Evolutionary conservation across 2,113 vertebrate genomes (phyloP).

Genomic region (Pseudorasbora parva): DNA sequence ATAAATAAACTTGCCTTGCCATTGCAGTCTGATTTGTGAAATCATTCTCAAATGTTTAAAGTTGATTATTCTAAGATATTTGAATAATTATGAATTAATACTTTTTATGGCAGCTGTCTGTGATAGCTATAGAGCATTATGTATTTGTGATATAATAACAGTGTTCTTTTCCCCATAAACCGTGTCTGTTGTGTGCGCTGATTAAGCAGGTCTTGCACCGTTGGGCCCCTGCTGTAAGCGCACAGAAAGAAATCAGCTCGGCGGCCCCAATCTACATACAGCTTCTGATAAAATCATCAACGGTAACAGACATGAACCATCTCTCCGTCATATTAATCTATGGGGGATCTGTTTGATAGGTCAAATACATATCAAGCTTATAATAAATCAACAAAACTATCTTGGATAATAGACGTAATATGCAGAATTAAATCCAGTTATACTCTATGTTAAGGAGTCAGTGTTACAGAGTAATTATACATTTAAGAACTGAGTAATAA

Average conservation of each 20-base stretch:
- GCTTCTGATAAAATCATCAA: conserved; percentile 18
- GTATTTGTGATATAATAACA: background rate
- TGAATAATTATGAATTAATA: background rate
- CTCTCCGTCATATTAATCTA: background rate
- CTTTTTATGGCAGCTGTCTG: background rate
- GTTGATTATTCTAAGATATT: background rate
- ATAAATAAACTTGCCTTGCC: too few relatives aligned
- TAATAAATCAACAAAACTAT: background rate
- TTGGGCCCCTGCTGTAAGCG: conserved; percentile 43
- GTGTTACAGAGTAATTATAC: too few relatives aligned
- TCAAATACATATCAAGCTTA: background rate
- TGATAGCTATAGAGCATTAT: background rate
- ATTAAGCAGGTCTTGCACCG: conserved; percentile 44
- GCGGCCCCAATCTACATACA: conserved; percentile 13
- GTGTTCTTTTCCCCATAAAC: conserved; percentile 1
- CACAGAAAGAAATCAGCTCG: conserved; percentile 22
- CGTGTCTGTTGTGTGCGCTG: conserved; percentile 46
- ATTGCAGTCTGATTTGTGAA: background rate
- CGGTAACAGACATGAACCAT: background rate
- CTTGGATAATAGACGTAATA: background rate
- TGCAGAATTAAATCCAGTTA: background rate
- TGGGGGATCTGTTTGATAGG: background rate
- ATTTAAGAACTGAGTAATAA: too few relatives aligned
- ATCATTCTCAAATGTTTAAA: background rate
- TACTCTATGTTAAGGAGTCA: too few relatives aligned